phyloP scores from a whole-genome alignment of 2,888 invertebrate species.

The Danaus chrysippus region DNA sequence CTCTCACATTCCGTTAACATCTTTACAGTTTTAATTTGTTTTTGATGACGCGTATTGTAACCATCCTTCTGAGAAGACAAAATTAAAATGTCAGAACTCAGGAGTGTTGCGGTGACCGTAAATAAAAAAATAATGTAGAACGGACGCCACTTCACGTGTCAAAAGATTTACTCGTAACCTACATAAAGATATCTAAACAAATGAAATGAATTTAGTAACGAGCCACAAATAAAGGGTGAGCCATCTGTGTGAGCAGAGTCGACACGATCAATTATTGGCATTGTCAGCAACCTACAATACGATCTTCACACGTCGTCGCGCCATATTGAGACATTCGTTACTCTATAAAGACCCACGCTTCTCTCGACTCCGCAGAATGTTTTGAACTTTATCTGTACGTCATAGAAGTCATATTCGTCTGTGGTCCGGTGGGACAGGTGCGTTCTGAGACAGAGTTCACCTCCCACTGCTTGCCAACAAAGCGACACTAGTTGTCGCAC shows the following conservation, averaged over 20 bases:
- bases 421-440: slow-evolving; percentile 60
- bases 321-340: slow-evolving; percentile 53
- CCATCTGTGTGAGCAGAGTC: slow-evolving; percentile 62
- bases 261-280: slow-evolving; percentile 70
- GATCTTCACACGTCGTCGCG: slow-evolving; percentile 56
- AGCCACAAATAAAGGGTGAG: slow-evolving; percentile 56
- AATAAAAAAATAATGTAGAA: slow-evolving; percentile 35
- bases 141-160: slow-evolving; percentile 45
- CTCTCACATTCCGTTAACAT: not conserved
- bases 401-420: slow-evolving; percentile 45
- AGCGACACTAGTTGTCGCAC: slow-evolving; percentile 48
- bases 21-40: slow-evolving; percentile 19
- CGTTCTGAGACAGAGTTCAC: slow-evolving; percentile 60
- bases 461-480: slow-evolving; percentile 74
- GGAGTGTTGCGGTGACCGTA: slow-evolving; percentile 26
- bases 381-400: slow-evolving; percentile 39
- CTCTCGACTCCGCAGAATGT: slow-evolving; percentile 8
- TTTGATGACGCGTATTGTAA: slow-evolving; percentile 21
- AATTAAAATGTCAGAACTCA: slow-evolving; percentile 40
- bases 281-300: slow-evolving; percentile 63
- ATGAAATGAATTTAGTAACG: slow-evolving; percentile 53
- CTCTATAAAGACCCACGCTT: slow-evolving; percentile 44
- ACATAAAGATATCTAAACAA: slow-evolving; percentile 54
- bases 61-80: slow-evolving; percentile 35
- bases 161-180: slow-evolving; percentile 55